Conservation (phyloP, 2,113 vertebrate species). For the Cygnus buccinator region DNA sequence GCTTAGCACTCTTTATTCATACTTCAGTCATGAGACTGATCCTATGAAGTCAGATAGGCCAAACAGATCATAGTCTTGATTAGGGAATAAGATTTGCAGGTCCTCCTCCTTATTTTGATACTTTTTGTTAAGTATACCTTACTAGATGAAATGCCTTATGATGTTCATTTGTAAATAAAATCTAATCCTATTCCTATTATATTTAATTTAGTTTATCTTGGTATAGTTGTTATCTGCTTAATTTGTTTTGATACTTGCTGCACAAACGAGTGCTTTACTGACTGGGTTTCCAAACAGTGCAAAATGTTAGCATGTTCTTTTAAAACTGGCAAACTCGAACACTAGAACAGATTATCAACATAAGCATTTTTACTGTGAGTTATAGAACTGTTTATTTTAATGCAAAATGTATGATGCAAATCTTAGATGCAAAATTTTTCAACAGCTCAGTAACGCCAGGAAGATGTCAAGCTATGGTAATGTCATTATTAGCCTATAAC, state of each 20-base stretch:
- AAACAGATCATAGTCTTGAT: background rate
- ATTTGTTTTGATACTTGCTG: background rate
- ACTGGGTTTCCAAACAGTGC: background rate
- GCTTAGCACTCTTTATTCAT: background rate
- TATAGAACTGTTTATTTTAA: background rate
- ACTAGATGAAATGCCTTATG: background rate
- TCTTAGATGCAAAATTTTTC: background rate
- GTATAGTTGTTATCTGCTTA: background rate
- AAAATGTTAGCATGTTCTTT: background rate
- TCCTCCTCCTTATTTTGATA: background rate
- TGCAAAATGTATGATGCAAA: background rate
- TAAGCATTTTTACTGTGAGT: background rate
- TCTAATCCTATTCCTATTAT: background rate
- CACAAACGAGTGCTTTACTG: background rate
- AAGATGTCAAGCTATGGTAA: background rate
- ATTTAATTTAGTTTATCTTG: background rate
- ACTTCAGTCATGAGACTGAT: background rate
- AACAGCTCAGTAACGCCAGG: rapidly evolving
- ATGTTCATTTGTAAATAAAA: background rate
- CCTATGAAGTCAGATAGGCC: background rate
- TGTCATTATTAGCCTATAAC: background rate
- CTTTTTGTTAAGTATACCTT: background rate
- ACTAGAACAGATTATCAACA: background rate
- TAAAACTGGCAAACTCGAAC: background rate
- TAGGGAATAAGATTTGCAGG: background rate